Base-by-base conservation (phyloP, 2,113 vertebrate genomes). In the Mirounga angustirostris region DNA sequence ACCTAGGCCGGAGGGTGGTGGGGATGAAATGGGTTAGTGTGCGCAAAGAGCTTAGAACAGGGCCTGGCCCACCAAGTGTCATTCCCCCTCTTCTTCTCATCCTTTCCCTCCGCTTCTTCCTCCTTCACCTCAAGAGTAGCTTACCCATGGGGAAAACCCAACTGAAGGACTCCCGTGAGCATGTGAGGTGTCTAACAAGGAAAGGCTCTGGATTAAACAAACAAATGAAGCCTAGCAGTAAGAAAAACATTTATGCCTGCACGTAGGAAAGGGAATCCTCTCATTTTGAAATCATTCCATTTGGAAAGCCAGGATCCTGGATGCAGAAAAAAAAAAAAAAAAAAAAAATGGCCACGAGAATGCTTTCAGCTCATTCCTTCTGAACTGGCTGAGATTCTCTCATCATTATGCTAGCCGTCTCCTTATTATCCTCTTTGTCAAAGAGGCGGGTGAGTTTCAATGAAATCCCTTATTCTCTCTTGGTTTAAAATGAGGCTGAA, bases 401-500 rank as follows among this genome's bases (percentile, higher is more conserved):
- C 36, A 73, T 93, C 59, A 40, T 93, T 54, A 76, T 85, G 63
- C 33, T 56, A 90, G 82, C 50, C n/a, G 13, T 92, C 40, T 93
- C 52, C 56, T 94, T 78, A 97, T 50, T 67, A 79, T 36, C 83
- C 96, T 95, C 87, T 91, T 93, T 97, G 87, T 94, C 97, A 43
- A 82, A 67, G 94, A 71, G 16, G 4, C 59, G 8, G 46, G 91
- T 94, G 16, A 30, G 50, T 56, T 83, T 79, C 87, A 89, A 61
- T 88, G 97, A 94, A 96, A 84, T 15, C 8, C 24, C 21, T 92
- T 90, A 92, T 91, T 80, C 40, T 96, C 22, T 2, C 0, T 81
- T 95, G 91, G 83, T 33, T 79, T 97, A 87, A 67, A 95, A 95
- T 94, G 65, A 89, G 50, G 59, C 54, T 89, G 2, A 83, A 56